Percentiles rank a stretch among this genome's conserved stretches.
Evolutionary conservation across 92 coral and sea anemone genomes (phyloP).

Genomic region (Phenganax stokvisi): DNA sequence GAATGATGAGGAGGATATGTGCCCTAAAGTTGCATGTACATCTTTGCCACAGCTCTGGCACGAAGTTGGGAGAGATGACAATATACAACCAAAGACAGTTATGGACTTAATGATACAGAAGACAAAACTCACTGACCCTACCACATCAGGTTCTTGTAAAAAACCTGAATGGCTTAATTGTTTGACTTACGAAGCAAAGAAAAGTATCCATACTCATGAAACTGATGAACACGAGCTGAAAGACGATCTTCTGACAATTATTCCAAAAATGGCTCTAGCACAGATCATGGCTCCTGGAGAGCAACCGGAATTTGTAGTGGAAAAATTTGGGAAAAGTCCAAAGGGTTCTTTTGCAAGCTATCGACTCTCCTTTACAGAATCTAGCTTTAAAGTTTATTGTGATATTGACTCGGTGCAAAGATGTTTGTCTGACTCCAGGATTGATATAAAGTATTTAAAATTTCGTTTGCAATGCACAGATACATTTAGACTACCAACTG

Average conservation of each 20-base stretch:
- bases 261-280: conserved; percentile 16
- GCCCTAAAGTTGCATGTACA: conserved; percentile 47
- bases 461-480: conserved; percentile 47
- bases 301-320: neutral
- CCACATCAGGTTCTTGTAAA: neutral
- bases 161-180: conserved; percentile 39
- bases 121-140: conserved; percentile 17
- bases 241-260: conserved; percentile 40
- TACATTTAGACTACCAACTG: conserved; percentile 44
- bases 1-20: conserved; percentile 39
- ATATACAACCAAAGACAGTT: conserved; percentile 45
- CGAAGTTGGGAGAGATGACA: conserved; percentile 49
- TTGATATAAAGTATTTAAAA: conserved; percentile 40
- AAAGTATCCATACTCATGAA: conserved; percentile 10
- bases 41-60: conserved; percentile 57
- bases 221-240: conserved; percentile 33
- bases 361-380: conserved; percentile 57
- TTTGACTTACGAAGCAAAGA: conserved; percentile 51
- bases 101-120: conserved; percentile 52
- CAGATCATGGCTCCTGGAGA: neutral
- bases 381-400: conserved; percentile 46
- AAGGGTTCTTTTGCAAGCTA: conserved; percentile 55
- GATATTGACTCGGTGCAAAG: neutral
- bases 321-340: conserved; percentile 55
- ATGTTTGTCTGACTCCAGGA: neutral